Conservation (phyloP, 2,888 invertebrate genomes). For the Polydrusus pterygomalis region DNA sequence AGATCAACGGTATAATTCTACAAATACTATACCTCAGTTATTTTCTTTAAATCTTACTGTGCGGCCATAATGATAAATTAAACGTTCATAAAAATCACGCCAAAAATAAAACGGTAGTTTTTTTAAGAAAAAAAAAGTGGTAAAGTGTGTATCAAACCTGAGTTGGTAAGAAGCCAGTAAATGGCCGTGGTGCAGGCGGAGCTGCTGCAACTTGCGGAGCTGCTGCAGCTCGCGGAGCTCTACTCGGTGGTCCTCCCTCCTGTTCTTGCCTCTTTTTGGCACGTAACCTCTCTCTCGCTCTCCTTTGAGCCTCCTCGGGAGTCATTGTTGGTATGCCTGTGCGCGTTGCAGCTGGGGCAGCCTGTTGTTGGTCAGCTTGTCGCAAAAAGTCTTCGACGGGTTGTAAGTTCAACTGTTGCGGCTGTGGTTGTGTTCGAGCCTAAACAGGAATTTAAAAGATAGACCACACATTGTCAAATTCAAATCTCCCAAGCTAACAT, state of each 20-base stretch:
- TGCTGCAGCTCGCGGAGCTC: not conserved
- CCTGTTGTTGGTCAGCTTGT: not conserved
- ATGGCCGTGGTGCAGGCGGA: conserved; percentile 3
- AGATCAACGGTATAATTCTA: no score
- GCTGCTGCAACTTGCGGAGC: not conserved
- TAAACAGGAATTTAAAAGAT: not conserved
- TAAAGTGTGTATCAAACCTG: conserved; percentile 8
- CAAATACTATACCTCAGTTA: no score
- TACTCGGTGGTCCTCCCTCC: not conserved
- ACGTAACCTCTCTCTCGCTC: not conserved
- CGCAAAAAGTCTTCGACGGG: not conserved
- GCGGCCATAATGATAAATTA: no score
- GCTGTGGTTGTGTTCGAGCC: not conserved
- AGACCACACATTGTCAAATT: no score
- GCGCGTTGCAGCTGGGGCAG: not conserved
- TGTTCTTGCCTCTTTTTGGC: conserved; percentile 4
- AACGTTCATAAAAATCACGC: no score
- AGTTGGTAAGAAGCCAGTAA: conserved; percentile 25
- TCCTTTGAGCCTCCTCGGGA: conserved; percentile 26
- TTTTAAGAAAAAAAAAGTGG: no score
- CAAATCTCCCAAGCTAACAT: no score
- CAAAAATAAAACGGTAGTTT: no score
- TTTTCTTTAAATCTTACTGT: no score
- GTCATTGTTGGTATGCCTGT: not conserved
- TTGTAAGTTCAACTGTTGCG: conserved; percentile 5